Conservation (phyloP, 2,797 vertebrate genomes). For the Typhlichthys eigenmanni region DNA sequence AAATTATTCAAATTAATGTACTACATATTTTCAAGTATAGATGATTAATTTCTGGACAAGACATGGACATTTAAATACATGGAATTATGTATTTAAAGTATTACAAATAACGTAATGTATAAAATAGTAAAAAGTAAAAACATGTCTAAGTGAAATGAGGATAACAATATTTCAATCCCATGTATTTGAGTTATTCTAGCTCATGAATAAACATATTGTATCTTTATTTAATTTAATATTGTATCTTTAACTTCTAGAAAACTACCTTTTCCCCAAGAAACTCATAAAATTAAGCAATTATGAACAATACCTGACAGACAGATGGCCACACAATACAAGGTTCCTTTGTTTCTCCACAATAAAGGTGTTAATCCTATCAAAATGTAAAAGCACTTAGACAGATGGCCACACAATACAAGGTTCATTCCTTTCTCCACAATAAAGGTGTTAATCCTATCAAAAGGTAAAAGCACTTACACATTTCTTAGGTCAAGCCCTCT, state of each 20-base stretch:
- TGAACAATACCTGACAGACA: constrained; percentile 72
- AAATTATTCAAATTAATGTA: constrained; percentile 35
- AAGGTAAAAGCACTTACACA: constrained; percentile 61
- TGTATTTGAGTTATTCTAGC: too few relatives aligned
- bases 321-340: constrained; percentile 44
- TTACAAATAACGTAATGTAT: background rate
- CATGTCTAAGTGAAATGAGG: background rate
- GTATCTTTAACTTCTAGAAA: constrained; percentile 54
- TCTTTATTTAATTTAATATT: constrained; percentile 40
- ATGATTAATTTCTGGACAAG: too few relatives aligned
- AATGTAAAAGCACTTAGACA: constrained; percentile 43
- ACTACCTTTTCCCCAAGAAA: constrained; percentile 58
- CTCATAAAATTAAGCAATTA: constrained; percentile 77
- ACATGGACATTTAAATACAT: too few relatives aligned
- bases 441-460: constrained; percentile 70
- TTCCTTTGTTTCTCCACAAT: constrained; percentile 56
- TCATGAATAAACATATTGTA: too few relatives aligned
- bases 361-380: constrained; percentile 70
- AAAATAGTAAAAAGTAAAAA: too few relatives aligned
- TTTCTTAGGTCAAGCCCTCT: constrained; percentile 58
- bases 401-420: constrained; percentile 31
- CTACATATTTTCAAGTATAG: constrained; percentile 16
- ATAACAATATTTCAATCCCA: constrained; percentile 3
- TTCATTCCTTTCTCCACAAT: constrained; percentile 57
- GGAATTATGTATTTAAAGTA: too few relatives aligned